Base-by-base conservation (phyloP, 1,140 invertebrate genomes). In the Apis dorsata region DNA sequence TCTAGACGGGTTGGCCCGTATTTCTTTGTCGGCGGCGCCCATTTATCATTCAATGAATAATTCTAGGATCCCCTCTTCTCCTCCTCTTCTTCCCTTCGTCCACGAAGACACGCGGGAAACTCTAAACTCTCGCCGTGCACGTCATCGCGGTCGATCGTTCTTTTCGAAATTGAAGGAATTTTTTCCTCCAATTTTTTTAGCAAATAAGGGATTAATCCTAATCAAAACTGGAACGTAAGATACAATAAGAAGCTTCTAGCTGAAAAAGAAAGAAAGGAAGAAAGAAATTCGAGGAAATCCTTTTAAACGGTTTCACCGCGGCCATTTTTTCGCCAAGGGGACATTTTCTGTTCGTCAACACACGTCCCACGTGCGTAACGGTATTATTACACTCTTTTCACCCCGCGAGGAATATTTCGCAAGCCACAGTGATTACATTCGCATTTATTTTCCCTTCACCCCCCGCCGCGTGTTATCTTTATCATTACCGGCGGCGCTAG, bases 1-100 rank as follows among this genome's bases (percentile, higher is more conserved):
- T 74, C 65, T 53, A 69, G 75, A 72, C 59, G 66, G 49, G 34
- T 44, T 57, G 57, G 68, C 28, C 81, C 28, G 75, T 71, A 63
- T 83, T 78, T 83, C 81, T 83, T 83, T 83, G 74, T 65, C 75
- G 21, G 13, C 49, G 34, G 34, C 66, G 81, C 17, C 51, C 81
- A 63, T 83, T 79, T 65, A 79, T 83, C 81, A 72, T 79, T 60
- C 75, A 21, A 83, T 83, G 75, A 83, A 83, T 83, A 79, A 83
- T 83, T 83, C 81, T 34, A 51, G 68, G 68, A 59, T 53, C 28
- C 34, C 34, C 34, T 44, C 34, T 3, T 7, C 34, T 3, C 34
- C 2, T 34, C 34, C 34, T 34, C 28, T 34, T 34, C 34, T 34
- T 34, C 34, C 34, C 4, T 0, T 4, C 34, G 4, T 44, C 34